phyloP scores from a whole-genome alignment of 2,113 vertebrate genomes.

The Atractosteus spatula region DNA sequence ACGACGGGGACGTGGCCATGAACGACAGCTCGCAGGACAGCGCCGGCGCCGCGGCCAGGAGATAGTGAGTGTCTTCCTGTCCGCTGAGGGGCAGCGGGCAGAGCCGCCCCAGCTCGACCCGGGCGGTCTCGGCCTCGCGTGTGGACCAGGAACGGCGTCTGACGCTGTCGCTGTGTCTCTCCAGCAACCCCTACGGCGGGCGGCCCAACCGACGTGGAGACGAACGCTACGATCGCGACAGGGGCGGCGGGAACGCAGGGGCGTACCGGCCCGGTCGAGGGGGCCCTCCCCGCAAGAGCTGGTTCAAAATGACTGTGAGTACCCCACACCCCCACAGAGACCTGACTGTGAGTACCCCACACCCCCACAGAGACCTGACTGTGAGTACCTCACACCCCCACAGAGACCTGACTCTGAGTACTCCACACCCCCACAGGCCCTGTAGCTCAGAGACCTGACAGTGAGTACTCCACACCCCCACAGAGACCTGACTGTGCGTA shows the following conservation, averaged over 20 bases:
- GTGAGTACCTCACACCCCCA: no score
- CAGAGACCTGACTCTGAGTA: no score
- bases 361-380: no score
- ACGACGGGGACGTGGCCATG: conserved; percentile 73
- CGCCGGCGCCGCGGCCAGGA: conserved; percentile 44
- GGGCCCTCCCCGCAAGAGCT: conserved; percentile 43
- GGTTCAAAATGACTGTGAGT: conserved; percentile 74
- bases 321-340: not conserved
- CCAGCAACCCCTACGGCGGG: conserved; percentile 68
- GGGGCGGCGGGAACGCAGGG: conserved; percentile 43
- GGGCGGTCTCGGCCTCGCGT: no score
- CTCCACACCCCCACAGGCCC: no score
- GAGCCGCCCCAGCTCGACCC: not conserved
- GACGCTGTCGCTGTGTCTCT: not conserved
- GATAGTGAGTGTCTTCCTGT: conserved; percentile 67
- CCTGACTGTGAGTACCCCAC: no score
- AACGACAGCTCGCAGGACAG: conserved; percentile 65
- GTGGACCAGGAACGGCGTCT: not conserved
- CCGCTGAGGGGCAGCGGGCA: no score
- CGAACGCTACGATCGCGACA: conserved; percentile 60
- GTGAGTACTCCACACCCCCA: no score
- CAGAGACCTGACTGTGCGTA: no score
- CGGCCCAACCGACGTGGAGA: conserved; percentile 61
- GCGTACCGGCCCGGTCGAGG: conserved; percentile 21
- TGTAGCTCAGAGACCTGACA: no score